A percentile compares a stretch with the other conserved stretches of the same genome.
phyloP scores from a whole-genome alignment of 1,140 invertebrate species.

The Zaprionus kolodkinae region DNA sequence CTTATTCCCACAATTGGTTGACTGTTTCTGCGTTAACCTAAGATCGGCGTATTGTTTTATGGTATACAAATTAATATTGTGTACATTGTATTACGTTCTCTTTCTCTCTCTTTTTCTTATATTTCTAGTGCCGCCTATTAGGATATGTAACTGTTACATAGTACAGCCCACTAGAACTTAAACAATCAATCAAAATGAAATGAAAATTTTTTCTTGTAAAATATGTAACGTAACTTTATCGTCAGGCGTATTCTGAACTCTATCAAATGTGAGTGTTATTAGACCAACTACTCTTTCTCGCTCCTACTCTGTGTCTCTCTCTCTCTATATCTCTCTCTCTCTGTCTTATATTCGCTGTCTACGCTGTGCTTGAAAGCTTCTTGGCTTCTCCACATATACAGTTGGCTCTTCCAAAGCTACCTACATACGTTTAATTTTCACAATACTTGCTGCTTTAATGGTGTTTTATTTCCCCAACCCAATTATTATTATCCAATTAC shows the following conservation, averaged over 20 bases:
- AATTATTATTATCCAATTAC: conserved; percentile 24
- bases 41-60: conserved; percentile 37
- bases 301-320: conserved; percentile 25
- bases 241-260: conserved; percentile 45
- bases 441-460: conserved; percentile 75
- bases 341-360: conserved; percentile 13
- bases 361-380: conserved; percentile 48
- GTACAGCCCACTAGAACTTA: conserved; percentile 75
- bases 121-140: conserved; percentile 84
- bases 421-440: conserved; percentile 54
- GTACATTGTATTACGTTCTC: conserved; percentile 65
- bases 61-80: conserved; percentile 64
- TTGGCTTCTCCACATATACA: conserved; percentile 39
- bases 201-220: conserved; percentile 40
- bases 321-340: conserved; percentile 9
- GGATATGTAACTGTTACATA: conserved; percentile 84
- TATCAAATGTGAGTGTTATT: conserved; percentile 47
- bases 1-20: conserved; percentile 21
- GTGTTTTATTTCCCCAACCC: conserved; percentile 63
- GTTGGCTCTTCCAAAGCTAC: conserved; percentile 53
- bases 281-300: conserved; percentile 33
- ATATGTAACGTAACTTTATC: conserved; percentile 20
- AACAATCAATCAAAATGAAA: conserved; percentile 61
- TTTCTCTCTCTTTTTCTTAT: conserved; percentile 73
- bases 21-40: conserved; percentile 25